Percentiles rank a stretch among this genome's conserved stretches.
phyloP scores from a whole-genome alignment of 2,888 invertebrate species.

The Trissolcus japonicus region DNA sequence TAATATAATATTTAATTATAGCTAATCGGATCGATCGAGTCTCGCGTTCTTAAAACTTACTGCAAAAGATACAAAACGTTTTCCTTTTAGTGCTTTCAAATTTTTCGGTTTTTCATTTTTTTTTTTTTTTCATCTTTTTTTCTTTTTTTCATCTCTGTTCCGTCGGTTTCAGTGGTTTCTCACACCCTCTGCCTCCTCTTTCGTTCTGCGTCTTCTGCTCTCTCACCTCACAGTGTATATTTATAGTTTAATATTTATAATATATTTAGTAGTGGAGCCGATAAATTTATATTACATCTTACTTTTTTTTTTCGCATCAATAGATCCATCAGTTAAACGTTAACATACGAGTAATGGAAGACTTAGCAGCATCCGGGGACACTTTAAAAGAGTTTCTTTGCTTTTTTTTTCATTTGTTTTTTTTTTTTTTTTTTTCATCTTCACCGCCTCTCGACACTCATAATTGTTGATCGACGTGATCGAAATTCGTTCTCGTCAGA shows the following conservation, averaged over 20 bases:
- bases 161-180: background rate
- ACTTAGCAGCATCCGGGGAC: slow-evolving; percentile 68
- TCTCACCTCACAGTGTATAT: slow-evolving; percentile 53
- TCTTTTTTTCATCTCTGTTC: background rate
- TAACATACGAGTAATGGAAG: slow-evolving; percentile 74
- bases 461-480: slow-evolving; percentile 47
- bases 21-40: slow-evolving; percentile 60
- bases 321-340: slow-evolving; percentile 68
- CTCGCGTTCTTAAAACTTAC: slow-evolving; percentile 48
- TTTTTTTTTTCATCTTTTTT: slow-evolving; percentile 46
- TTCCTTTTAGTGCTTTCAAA: slow-evolving; percentile 47
- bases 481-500: slow-evolving; percentile 39
- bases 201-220: background rate
- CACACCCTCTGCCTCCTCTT: background rate
- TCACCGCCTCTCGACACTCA: slow-evolving; percentile 28
- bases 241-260: slow-evolving; percentile 46
- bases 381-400: slow-evolving; percentile 61
- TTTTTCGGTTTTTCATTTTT: slow-evolving; percentile 19
- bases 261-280: slow-evolving; percentile 61
- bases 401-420: slow-evolving; percentile 1
- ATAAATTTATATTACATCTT: slow-evolving; percentile 64
- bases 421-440: background rate
- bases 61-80: slow-evolving; percentile 60
- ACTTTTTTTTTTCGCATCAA: slow-evolving; percentile 61
- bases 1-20: slow-evolving; percentile 57